These are phyloP conservation scores for Neoascia interrupta DNA, from an alignment of 2,888 invertebrate species.

Conservation along the genomic window DNA sequence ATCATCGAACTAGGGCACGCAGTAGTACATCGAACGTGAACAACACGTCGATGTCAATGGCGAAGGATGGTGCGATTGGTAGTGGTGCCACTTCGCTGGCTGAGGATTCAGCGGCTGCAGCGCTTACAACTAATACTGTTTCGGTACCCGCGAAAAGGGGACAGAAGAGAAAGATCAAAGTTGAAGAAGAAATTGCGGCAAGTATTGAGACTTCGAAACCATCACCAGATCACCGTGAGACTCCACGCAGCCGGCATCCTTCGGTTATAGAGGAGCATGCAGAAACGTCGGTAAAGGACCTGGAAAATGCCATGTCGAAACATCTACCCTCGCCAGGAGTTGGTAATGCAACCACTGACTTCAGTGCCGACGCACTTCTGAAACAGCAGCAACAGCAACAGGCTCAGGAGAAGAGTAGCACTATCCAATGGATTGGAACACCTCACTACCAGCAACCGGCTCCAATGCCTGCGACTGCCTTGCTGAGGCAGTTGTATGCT, in stretches of 20 bases:
- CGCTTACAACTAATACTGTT: slow-evolving; percentile 72
- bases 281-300: slow-evolving; percentile 84
- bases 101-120: slow-evolving; percentile 73
- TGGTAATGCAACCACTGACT: slow-evolving; percentile 87
- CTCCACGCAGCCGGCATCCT: slow-evolving; percentile 78
- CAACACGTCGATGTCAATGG: slow-evolving; percentile 73
- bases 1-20: slow-evolving; percentile 73
- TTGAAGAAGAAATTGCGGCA: slow-evolving; percentile 79
- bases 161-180: slow-evolving; percentile 83
- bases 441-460: slow-evolving; percentile 82
- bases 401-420: slow-evolving; percentile 81
- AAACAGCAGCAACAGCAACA: slow-evolving; percentile 85
- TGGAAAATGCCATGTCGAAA: slow-evolving; percentile 98
- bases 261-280: slow-evolving; percentile 78
- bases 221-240: slow-evolving; percentile 79
- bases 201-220: slow-evolving; percentile 79
- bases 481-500: slow-evolving; percentile 93
- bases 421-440: slow-evolving; percentile 96
- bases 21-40: slow-evolving; percentile 75
- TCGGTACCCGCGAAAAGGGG: slow-evolving; percentile 79
- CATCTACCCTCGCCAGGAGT: slow-evolving; percentile 86
- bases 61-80: slow-evolving; percentile 74
- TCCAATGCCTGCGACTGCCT: slow-evolving; percentile 91
- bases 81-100: slow-evolving; percentile 52
- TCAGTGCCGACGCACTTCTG: slow-evolving; percentile 90